Base-by-base conservation (phyloP, 2,888 invertebrate genomes). In the Serripes groenlandicus region DNA sequence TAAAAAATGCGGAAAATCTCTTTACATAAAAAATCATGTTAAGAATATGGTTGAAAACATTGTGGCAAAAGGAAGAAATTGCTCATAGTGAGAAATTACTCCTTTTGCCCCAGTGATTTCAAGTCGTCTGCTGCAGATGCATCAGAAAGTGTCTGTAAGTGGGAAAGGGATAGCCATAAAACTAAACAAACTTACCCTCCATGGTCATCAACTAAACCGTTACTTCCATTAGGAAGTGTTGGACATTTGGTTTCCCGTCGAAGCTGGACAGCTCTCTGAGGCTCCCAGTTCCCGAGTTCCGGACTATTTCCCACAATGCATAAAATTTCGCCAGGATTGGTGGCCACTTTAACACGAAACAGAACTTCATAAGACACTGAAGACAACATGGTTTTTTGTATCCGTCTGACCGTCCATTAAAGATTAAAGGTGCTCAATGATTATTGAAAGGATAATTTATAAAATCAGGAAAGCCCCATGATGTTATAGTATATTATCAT, bases 281-380 rank as follows among this genome's bases (percentile, higher is more conserved):
- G 88, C 32, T 83, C 69, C 91, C 91, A 91, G 28, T 87, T 77
- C 11, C 91, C 91, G 0, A 91, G 82, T 66, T 80, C 77, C 1
- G 80, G 70, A 69, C 79, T 74, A 71, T 90, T 83, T 18, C 91
- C 91, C 0, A 88, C 84, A 5, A 91, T 77, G 84, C 87, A 90
- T 1, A 90, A 89, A 9, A 80, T 74, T 77, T 91, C 89, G 28
- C 85, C 88, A 37, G 83, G 80, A 26, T 82, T 70, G 18, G 87
- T 88, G 11, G 84, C 78, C 11, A 87, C 88, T 26, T 64, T 56
- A 4, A 91, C 89, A 30, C 80, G 62, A 64, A 60, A 72, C 34
- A 42, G 5, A 3, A 71, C 35, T 82, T 75, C 90, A 34, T 76
- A 76, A 11, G 49, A 32, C 21, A 76, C 32, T 4, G 76, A 69